A percentile compares a stretch with the other conserved stretches of the same genome.
These are phyloP conservation scores for Diadophis punctatus DNA, from an alignment of 2,113 vertebrate genomes.

Conservation along the genomic window DNA sequence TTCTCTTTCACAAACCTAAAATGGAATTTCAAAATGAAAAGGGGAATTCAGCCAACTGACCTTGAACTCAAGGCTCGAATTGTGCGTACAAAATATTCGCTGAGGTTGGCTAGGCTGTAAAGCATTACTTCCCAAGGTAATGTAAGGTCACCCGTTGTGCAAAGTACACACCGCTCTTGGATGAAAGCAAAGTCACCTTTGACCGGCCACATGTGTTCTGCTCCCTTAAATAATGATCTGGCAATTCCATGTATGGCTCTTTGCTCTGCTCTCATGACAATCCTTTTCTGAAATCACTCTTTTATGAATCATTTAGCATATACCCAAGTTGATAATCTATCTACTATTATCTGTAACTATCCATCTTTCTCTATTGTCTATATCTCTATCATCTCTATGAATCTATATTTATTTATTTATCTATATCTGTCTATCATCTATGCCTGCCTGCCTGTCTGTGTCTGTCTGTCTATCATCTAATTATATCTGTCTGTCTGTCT, in stretches of 20 bases:
- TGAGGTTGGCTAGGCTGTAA: background rate
- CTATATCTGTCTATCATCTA: too few species aligned
- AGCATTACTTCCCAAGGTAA: background rate
- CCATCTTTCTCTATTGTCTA: background rate
- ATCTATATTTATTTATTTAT: too few species aligned
- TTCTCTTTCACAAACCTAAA: slow-evolving; percentile 81
- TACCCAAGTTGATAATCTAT: background rate
- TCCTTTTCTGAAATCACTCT: background rate
- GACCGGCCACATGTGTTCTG: background rate
- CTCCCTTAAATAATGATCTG: background rate
- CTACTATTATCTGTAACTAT: background rate
- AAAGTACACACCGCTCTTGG: background rate
- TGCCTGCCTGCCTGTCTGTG: too few species aligned
- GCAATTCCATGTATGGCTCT: background rate
- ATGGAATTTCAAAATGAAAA: background rate
- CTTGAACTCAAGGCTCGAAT: background rate
- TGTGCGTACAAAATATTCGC: accelerated
- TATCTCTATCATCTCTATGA: too few species aligned
- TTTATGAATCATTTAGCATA: background rate
- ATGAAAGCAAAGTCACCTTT: background rate
- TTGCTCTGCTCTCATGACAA: background rate
- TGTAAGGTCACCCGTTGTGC: background rate
- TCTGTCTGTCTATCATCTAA: too few species aligned
- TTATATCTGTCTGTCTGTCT: too few species aligned
- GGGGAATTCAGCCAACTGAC: background rate